Percentiles rank a stretch among this genome's conserved stretches.
Conservation (phyloP, 2,797 vertebrate species). For the Trematomus bernacchii region DNA sequence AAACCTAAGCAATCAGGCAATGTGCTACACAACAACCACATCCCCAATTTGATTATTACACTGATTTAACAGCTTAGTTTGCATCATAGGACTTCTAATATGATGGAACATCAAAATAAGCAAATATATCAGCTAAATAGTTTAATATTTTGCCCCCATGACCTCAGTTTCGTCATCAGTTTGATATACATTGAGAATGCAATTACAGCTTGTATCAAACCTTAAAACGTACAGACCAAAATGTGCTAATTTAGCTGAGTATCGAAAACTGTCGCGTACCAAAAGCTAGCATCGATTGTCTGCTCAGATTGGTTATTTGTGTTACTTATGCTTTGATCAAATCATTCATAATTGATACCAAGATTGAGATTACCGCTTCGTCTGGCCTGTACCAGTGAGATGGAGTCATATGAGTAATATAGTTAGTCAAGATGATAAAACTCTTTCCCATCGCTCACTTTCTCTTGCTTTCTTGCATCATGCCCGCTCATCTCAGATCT, state of each 20-base stretch:
- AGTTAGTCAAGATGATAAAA: slow-evolving; percentile 67
- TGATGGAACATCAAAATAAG: background rate
- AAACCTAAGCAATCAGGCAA: slow-evolving; percentile 37
- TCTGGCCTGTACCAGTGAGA: slow-evolving; percentile 32
- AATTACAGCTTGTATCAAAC: background rate
- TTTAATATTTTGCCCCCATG: background rate
- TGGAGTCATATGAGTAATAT: slow-evolving; percentile 51
- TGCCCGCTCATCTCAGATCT: slow-evolving; percentile 64
- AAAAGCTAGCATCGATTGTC: background rate
- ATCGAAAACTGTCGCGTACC: background rate
- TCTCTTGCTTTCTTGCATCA: slow-evolving; percentile 66
- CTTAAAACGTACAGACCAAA: background rate
- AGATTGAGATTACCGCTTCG: slow-evolving; percentile 20
- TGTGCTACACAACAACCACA: slow-evolving; percentile 37
- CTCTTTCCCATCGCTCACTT: slow-evolving; percentile 41
- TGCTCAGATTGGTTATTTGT: background rate
- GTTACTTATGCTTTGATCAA: background rate
- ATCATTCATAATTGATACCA: background rate
- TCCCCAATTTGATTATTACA: background rate
- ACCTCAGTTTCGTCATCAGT: background rate
- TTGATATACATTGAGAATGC: slow-evolving; percentile 1
- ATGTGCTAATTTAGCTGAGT: background rate
- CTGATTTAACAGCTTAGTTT: slow-evolving; percentile 8
- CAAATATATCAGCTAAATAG: background rate
- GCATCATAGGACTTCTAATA: background rate